Percentiles rank a stretch among this genome's conserved stretches.
These are phyloP conservation scores for Okamejei kenojei DNA, from an alignment of 2,797 vertebrate species.

Conservation along the genomic window DNA sequence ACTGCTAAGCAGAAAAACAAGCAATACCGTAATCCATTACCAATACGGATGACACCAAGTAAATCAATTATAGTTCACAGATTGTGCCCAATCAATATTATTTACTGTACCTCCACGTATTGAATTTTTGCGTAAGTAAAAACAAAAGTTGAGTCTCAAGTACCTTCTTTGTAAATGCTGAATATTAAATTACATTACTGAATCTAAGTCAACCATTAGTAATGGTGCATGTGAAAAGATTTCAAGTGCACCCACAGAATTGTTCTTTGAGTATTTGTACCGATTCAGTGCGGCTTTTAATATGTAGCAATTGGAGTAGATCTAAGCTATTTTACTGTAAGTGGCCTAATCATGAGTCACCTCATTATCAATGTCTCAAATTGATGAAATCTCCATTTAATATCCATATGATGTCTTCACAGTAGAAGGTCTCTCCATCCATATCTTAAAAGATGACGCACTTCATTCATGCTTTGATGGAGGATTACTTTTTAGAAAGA, in stretches of 20 bases:
- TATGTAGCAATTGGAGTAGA: slow-evolving; percentile 5
- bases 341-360: neutral
- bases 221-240: neutral
- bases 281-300: neutral
- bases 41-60: neutral
- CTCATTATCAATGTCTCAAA: neutral
- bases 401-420: neutral
- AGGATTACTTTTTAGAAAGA: slow-evolving; percentile 63
- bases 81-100: too few relatives aligned
- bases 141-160: neutral
- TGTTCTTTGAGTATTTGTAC: neutral
- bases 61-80: neutral
- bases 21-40: neutral
- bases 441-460: neutral
- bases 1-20: neutral
- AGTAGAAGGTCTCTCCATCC: neutral
- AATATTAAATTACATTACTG: neutral
- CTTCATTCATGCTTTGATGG: slow-evolving; percentile 2
- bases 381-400: neutral
- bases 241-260: neutral
- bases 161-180: neutral
- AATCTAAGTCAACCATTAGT: neutral
- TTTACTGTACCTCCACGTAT: neutral
- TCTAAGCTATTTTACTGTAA: slow-evolving; percentile 7
- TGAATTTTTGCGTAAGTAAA: neutral